phyloP scores from a whole-genome alignment of 2,113 vertebrate genomes.

The Pseudopodoces humilis region DNA sequence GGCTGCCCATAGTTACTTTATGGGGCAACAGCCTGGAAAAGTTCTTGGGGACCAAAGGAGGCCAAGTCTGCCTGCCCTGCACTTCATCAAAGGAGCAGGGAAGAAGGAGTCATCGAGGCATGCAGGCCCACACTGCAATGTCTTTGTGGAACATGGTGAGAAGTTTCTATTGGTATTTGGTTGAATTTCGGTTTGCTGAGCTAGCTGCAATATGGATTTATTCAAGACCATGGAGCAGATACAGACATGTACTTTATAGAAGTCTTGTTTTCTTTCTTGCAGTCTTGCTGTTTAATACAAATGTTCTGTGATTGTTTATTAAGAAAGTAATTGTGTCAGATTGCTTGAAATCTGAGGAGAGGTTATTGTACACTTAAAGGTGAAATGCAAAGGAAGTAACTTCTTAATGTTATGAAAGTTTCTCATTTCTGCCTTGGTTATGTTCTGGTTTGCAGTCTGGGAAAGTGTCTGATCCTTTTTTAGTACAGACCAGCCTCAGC shows the following conservation, averaged over 20 bases:
- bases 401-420: not conserved
- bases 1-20: constrained; percentile 85
- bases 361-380: not conserved
- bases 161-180: not conserved
- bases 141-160: constrained; percentile 96
- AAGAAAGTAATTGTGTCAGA: not conserved
- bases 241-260: not conserved
- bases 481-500: not conserved
- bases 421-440: not conserved
- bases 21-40: constrained; percentile 99
- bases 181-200: not conserved
- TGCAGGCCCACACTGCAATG: constrained; percentile 86
- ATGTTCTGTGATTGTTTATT: not conserved
- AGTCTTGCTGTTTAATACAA: not conserved
- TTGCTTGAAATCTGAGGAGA: not conserved
- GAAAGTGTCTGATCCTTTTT: not conserved
- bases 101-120: constrained; percentile 89
- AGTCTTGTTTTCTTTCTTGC: not conserved
- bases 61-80: constrained; percentile 93
- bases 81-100: constrained; percentile 90
- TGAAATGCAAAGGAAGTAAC: not conserved
- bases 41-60: constrained; percentile 95
- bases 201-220: not conserved
- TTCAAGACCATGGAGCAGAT: not conserved
- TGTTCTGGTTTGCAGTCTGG: not conserved